phyloP scores from a whole-genome alignment of 2,888 invertebrate species.

The Philopedon plagiatum region DNA sequence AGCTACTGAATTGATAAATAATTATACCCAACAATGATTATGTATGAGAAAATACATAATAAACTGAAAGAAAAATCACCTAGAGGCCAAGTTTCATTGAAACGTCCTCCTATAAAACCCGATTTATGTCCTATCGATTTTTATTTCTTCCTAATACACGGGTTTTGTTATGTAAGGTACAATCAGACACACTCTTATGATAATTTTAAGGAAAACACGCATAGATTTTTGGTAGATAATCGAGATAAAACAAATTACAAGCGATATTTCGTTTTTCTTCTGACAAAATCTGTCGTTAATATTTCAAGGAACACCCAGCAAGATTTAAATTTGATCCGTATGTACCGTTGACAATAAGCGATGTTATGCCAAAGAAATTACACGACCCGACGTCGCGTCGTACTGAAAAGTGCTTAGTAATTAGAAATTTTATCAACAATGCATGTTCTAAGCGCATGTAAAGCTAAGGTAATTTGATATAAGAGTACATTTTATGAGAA shows the following conservation, averaged over 20 bases:
- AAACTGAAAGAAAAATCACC: neutral
- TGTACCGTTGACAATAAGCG: neutral
- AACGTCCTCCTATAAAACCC: neutral
- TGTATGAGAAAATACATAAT: neutral
- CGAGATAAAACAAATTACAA: constrained; percentile 5
- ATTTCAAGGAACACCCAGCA: constrained; percentile 1
- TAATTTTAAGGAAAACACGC: constrained; percentile 9
- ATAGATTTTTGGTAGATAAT: neutral
- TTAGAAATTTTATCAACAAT: constrained; percentile 10
- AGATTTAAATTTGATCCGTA: constrained; percentile 8
- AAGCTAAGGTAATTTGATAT: constrained; percentile 20
- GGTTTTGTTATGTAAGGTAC: neutral
- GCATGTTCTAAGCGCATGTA: too few species aligned
- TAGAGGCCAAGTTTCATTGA: neutral
- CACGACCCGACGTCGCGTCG: neutral
- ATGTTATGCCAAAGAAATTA: neutral
- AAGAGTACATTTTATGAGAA: neutral
- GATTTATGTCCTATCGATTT: constrained; percentile 21
- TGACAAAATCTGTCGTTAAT: neutral
- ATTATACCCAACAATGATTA: neutral
- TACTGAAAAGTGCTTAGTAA: constrained; percentile 13
- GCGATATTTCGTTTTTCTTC: neutral
- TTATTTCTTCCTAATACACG: constrained; percentile 5
- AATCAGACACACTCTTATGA: constrained; percentile 3
- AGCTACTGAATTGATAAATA: neutral